Evolutionary conservation across 2,888 invertebrate species (phyloP), one percentile per base, ranked within the genome.

Genomic region (Caenorhabditis plicata): DNA sequence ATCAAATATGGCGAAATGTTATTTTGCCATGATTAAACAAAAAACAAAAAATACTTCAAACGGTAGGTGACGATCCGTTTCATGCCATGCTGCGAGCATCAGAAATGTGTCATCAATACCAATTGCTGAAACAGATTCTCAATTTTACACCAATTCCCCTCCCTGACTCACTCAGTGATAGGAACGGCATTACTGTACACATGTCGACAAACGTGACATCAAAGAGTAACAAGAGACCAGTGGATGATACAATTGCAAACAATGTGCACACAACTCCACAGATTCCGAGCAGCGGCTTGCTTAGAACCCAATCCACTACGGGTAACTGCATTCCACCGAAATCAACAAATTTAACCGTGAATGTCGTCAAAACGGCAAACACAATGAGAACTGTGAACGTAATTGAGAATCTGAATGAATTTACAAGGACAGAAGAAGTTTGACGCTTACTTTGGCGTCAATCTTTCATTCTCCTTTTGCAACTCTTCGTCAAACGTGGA

Each of bases 61-160:
- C 4, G 89, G 87, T 23, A 72, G 61, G 9, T 44, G 45, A 4
- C 77, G 46, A 9, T 90, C 88, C 0, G 92, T 91, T 45, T 92
- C 86, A 55, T 92, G 86, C 93, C 93, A 93, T 0, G 92, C 91
- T 1, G 92, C 92, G 76, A 93, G 83, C 90, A 93, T 91, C 13
- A 93, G 91, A 80, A 93, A 93, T 0, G 92, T 92, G 81, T 93
- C 93, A 81, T 93, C 93, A 62, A 93, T 92, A 56, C 93, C 93
- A 77, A 93, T 92, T 78, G 92, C 92, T 92, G 82, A 20, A 83
- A 50, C n/a, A n/a, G 22, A 29, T 23, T 31, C 7, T 29, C 11
- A 23, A 22, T 29, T 41, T 3, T 26, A 19, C 20, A 36, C 23
- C 3, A 15, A 32, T 39, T 22, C n/a, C 11, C 32, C 20, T 13